Evolutionary conservation across 2,113 vertebrate genomes (phyloP), one percentile per base, ranked within the genome.

Genomic region (Ciconia stormi): DNA sequence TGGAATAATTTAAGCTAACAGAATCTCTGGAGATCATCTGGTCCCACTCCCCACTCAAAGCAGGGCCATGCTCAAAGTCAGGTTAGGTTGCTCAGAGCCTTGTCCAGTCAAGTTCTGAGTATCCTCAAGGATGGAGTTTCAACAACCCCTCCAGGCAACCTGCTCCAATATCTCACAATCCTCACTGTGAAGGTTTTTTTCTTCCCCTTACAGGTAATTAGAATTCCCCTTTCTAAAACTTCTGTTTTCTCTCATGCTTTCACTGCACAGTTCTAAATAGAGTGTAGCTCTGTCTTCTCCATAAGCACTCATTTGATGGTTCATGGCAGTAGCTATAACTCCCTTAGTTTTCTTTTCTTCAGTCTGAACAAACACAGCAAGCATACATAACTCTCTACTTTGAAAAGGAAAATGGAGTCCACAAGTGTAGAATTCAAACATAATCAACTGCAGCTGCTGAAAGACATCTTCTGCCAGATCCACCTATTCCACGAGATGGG

Each of bases 1-100:
- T n/a, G 23, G 59, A 84, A 63, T 71, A 81, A 96, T 84, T 94
- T 71, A 94, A 89, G 29, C 46, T 77, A 79, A 86, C 74, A 90
- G 62, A 34, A 86, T 30, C 34, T 77, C 53, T 62, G 52, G 55
- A 89, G 52, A 59, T 94, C 94, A 94, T 62, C 20, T 62, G 26
- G 72, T 92, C 50, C 59, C 55, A 46, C 17, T 83, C 29, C 59
- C 12, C 32, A 58, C 22, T 74, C 76, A 83, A 49, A 83, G 22
- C 19, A 78, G 1, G 4, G 58, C 47, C 55, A 11, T 5, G 27
- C 50, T 61, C 16, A 0, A 80, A 95, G 82, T 77, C 49, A 91
- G 76, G 16, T 69, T 80, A 72, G 47, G 40, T 16, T 23, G 44
- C 30, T 74, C 80, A 82, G 46, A 81, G 71, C 11, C 27, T 46